These are phyloP conservation scores for Bradypodion ventrale DNA, from an alignment of 2,797 vertebrate genomes.

Conservation along the genomic window DNA sequence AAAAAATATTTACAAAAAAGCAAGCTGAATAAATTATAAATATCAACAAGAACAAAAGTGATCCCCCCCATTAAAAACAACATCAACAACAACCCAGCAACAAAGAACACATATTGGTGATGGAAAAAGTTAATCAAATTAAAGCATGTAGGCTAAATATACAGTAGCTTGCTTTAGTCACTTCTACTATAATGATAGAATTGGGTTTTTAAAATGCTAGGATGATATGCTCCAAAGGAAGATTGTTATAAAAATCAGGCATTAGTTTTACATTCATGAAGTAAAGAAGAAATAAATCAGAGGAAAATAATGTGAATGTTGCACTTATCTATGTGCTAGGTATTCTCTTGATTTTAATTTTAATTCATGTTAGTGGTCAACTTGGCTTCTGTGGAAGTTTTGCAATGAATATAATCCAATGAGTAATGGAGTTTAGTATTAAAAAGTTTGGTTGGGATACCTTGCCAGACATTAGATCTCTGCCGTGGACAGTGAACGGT, in stretches of 20 bases:
- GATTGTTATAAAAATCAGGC: fast-evolving
- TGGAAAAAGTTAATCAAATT: no score
- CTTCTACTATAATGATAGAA: not conserved
- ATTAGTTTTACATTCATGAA: not conserved
- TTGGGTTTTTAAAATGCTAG: not conserved
- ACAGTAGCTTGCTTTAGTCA: not conserved
- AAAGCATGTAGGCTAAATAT: not conserved
- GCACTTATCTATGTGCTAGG: not conserved
- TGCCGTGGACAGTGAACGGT: not conserved
- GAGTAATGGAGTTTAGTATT: not conserved
- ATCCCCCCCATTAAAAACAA: no score
- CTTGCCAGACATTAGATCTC: conserved; percentile 23
- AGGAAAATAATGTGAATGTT: conserved; percentile 16
- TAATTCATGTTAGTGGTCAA: conserved; percentile 17
- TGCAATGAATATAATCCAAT: conserved; percentile 12
- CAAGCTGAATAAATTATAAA: no score
- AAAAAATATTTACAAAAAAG: no score
- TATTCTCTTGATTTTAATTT: fast-evolving
- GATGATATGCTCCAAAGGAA: not conserved
- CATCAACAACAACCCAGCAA: no score
- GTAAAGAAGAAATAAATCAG: not conserved
- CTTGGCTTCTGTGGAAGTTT: conserved; percentile 14
- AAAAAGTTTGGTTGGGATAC: not conserved
- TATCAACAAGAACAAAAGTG: no score
- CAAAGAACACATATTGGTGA: no score